phyloP scores from a whole-genome alignment of 2,113 vertebrate genomes.

The Grantiella picta region DNA sequence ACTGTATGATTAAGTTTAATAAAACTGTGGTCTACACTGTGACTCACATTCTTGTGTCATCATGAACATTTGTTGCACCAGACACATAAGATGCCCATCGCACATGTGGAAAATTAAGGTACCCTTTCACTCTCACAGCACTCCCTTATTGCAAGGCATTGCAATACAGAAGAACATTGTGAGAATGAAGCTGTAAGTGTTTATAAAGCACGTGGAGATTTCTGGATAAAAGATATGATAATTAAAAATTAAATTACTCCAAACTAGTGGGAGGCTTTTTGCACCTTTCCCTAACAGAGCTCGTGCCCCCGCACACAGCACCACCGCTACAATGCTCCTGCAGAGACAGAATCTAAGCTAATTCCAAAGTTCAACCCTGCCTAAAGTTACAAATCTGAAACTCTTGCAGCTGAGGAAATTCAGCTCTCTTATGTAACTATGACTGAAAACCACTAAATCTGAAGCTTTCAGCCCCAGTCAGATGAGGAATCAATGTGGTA shows the following conservation, averaged over 20 bases:
- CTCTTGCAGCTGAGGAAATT: background rate
- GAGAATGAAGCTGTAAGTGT: background rate
- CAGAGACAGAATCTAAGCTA: background rate
- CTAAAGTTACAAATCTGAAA: background rate
- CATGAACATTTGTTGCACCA: background rate
- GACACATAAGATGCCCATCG: background rate
- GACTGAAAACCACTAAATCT: background rate
- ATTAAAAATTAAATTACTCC: background rate
- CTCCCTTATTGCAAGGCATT: background rate
- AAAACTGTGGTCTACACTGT: background rate
- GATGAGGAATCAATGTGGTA: background rate
- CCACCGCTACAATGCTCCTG: fast-evolving
- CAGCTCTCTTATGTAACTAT: background rate
- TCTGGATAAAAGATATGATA: background rate
- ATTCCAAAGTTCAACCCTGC: background rate
- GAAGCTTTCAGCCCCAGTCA: background rate
- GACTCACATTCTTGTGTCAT: background rate
- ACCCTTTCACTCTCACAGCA: background rate
- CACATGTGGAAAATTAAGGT: background rate
- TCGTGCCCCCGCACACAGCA: background rate
- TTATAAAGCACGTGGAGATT: background rate
- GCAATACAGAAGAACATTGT: background rate
- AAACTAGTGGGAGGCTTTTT: background rate
- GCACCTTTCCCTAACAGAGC: background rate
- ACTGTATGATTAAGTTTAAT: background rate